Base-by-base conservation (phyloP, 2,888 invertebrate genomes). In the Spisula solida region DNA sequence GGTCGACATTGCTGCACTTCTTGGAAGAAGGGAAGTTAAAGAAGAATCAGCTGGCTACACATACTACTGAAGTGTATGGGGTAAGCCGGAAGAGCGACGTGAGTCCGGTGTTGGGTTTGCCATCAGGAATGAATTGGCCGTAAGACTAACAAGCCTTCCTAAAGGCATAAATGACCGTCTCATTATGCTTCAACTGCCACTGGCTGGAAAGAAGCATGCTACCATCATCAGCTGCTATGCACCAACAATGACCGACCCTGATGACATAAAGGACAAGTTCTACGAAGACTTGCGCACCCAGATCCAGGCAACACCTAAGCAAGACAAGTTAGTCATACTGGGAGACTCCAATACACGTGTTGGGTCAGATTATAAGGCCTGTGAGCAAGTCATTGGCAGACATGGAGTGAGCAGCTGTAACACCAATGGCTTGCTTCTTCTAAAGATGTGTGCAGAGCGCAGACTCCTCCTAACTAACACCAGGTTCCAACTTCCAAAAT, bases 241-340 rank as follows among this genome's bases (percentile, higher is more conserved):
- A 20, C 78, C 87, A 14, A 82, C 82, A 51, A 86, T 88, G 88
- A 88, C 85, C 80, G 88, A 90, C 75, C 88, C 90, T 18, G 82
- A 82, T 56, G 90, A 88, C 31, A 82, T 85, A 55, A 90, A 87
- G 20, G 80, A 90, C 75, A 90, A 80, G 86, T 90, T 85, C 56
- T 86, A 86, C 55, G 84, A 90, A 81, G 86, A 90, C 1, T 81
- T 86, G 10, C 51, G 81, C 48, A 56, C 20, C 34, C 66, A 88
- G 82, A 83, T 88, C 14, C 5, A 80, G 12, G 16, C 34, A n/a
- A 48, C 18, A 20, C 82, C 82, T 34, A 81, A 66, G 34, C 18
- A 31, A 56, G 66, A 89, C 81, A 87, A 89, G 12, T 80, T 89
- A 4, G 16, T 87, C 41, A 55, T 87, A 25, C 55, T 87, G 12